Conservation (phyloP, 2,113 vertebrate species). For the Myiozetetes cayanensis region DNA sequence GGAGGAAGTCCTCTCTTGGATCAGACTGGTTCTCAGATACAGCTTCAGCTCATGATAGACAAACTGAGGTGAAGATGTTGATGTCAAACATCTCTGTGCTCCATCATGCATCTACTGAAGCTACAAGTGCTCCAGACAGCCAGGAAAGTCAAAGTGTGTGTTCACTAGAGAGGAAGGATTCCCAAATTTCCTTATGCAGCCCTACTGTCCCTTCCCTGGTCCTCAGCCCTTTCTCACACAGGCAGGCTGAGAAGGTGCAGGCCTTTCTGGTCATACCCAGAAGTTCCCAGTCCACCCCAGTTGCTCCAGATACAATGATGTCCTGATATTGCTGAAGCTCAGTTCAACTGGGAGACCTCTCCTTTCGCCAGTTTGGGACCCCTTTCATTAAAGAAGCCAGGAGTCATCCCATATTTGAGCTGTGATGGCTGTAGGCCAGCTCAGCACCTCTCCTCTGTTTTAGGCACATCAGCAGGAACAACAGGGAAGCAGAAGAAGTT, state of each 20-base stretch:
- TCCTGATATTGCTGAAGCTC: neutral
- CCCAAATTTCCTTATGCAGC: neutral
- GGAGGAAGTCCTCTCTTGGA: neutral
- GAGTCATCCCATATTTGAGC: neutral
- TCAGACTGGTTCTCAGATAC: neutral
- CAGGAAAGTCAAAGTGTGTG: neutral
- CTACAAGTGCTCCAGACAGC: neutral
- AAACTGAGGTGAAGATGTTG: neutral
- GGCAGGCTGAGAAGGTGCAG: neutral
- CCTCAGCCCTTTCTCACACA: neutral
- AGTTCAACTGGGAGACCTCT: neutral
- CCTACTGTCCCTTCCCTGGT: neutral
- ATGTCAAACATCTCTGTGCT: neutral
- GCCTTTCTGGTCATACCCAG: neutral
- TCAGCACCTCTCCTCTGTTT: accelerated
- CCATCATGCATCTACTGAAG: neutral
- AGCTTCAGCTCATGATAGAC: neutral
- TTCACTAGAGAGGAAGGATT: neutral
- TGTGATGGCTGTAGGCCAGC: neutral
- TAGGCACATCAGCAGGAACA: neutral
- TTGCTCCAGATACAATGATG: neutral
- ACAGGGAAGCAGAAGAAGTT: neutral
- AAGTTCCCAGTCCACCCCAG: accelerated
- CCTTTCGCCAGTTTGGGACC: neutral
- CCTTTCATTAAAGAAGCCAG: neutral